These are phyloP conservation scores for Thyatira batis DNA, from an alignment of 2,888 invertebrate species.

Conservation along the genomic window DNA sequence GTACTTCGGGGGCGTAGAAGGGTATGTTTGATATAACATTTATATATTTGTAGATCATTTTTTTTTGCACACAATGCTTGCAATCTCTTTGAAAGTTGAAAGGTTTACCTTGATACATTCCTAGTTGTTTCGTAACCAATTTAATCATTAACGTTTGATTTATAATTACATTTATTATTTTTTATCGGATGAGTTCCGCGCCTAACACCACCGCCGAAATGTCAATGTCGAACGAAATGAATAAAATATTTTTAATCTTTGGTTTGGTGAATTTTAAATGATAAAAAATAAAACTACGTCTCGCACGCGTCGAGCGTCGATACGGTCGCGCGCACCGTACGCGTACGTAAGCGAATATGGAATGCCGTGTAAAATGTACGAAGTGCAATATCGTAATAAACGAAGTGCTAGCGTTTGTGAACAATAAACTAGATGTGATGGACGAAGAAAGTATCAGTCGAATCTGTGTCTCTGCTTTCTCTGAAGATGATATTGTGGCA, in stretches of 20 bases:
- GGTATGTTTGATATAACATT: slow-evolving; percentile 48
- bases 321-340: too few species aligned
- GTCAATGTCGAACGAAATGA: slow-evolving; percentile 38
- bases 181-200: neutral
- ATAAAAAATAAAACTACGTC: too few species aligned
- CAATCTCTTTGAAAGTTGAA: slow-evolving; percentile 63
- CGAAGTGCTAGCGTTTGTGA: neutral
- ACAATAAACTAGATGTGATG: neutral
- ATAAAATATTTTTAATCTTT: slow-evolving; percentile 13
- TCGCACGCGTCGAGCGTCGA: too few species aligned
- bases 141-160: slow-evolving; percentile 6
- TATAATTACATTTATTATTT: neutral
- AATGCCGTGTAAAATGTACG: neutral
- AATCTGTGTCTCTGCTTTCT: neutral
- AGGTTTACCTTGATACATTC: slow-evolving; percentile 66
- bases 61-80: slow-evolving; percentile 23
- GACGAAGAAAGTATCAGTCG: neutral
- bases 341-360: too few species aligned
- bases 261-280: neutral
- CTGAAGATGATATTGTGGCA: neutral
- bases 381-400: neutral
- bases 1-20: slow-evolving; percentile 75
- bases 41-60: slow-evolving; percentile 6
- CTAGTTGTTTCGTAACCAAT: slow-evolving; percentile 47
- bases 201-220: slow-evolving; percentile 23